phyloP scores from a whole-genome alignment of 2,888 invertebrate genomes.

The Polymixis lichenea region DNA sequence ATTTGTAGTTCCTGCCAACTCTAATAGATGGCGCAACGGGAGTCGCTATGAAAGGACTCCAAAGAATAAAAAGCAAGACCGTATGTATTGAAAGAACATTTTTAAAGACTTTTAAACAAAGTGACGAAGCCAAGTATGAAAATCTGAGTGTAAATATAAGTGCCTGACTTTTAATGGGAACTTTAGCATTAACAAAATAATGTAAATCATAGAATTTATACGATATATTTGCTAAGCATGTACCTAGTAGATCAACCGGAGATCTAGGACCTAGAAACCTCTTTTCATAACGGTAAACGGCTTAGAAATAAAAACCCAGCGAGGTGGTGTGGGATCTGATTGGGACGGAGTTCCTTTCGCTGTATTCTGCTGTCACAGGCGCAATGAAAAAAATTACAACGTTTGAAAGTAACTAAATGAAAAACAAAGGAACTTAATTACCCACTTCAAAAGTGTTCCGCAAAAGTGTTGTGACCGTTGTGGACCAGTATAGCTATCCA shows the following conservation, averaged over 20 bases:
- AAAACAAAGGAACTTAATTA: too few relatives aligned
- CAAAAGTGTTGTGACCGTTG: too few relatives aligned
- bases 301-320: neutral
- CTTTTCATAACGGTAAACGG: neutral
- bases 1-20: slow-evolving; percentile 51
- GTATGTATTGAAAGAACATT: slow-evolving; percentile 34
- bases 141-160: neutral
- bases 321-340: too few relatives aligned
- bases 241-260: neutral
- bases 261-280: neutral
- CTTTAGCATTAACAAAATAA: neutral
- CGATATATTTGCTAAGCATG: neutral
- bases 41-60: slow-evolving; percentile 19
- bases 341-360: too few relatives aligned
- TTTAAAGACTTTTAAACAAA: neutral
- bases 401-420: too few relatives aligned
- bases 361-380: too few relatives aligned
- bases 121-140: neutral
- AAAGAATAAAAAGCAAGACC: slow-evolving; percentile 44
- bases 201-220: neutral
- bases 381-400: too few relatives aligned
- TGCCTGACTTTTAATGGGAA: slow-evolving; percentile 19
- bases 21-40: slow-evolving; percentile 37
- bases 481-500: too few relatives aligned
- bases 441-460: too few relatives aligned